A percentile compares a stretch with the other conserved stretches of the same genome.
These are phyloP conservation scores for Automeris io DNA, from an alignment of 2,888 invertebrate genomes.

Conservation along the genomic window DNA sequence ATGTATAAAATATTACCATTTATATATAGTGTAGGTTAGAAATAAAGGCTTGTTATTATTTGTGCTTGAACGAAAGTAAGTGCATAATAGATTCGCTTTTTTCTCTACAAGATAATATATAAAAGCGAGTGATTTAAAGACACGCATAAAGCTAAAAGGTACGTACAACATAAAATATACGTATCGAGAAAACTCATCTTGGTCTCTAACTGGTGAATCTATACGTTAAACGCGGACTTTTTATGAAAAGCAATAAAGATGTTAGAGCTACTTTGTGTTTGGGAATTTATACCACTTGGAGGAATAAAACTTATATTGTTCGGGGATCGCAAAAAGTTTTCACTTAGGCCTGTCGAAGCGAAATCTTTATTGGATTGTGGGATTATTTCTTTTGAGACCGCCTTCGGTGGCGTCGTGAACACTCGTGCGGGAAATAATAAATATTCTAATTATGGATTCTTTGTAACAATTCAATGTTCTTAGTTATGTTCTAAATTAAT, in stretches of 20 bases:
- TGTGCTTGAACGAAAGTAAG: too few relatives aligned
- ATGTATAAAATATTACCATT: too few relatives aligned
- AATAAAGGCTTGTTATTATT: too few relatives aligned
- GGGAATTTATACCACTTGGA: conserved; percentile 72
- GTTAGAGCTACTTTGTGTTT: conserved; percentile 74
- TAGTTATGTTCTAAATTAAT: too few relatives aligned
- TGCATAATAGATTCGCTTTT: too few relatives aligned
- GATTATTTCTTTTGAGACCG: conserved; percentile 60
- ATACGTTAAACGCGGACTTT: conserved; percentile 59
- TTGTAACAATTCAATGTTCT: too few relatives aligned
- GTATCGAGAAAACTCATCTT: conserved; percentile 35
- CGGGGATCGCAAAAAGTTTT: conserved; percentile 69
- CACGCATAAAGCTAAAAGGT: not conserved
- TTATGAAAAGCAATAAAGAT: conserved; percentile 76
- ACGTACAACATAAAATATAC: not conserved
- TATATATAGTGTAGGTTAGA: too few relatives aligned
- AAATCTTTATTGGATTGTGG: conserved; percentile 69
- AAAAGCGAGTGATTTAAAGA: not conserved
- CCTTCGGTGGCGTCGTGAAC: conserved; percentile 32
- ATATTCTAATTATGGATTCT: conserved; percentile 1
- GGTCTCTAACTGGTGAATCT: conserved; percentile 53
- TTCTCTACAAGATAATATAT: too few relatives aligned
- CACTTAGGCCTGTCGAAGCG: conserved; percentile 67
- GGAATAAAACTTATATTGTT: conserved; percentile 75
- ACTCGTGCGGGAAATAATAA: conserved; percentile 40